Conservation (phyloP, 64 coral and sea anemone species). For the Pocillopora damicornis region DNA sequence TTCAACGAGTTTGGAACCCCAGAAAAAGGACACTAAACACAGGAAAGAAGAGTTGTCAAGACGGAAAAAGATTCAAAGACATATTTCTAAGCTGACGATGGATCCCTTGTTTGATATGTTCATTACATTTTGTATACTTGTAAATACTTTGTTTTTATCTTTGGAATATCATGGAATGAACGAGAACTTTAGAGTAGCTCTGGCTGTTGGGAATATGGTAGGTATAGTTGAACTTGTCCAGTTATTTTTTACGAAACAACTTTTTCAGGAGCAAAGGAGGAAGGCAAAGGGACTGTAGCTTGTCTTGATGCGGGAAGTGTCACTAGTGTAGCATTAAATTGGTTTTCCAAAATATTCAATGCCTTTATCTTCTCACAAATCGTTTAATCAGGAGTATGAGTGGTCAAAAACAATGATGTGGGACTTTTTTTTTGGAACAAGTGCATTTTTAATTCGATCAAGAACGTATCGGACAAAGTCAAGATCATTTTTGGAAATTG, state of each 20-base stretch:
- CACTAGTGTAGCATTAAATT: too few species aligned
- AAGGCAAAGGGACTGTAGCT: too few species aligned
- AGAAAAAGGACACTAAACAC: slow-evolving; percentile 2
- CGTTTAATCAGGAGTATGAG: too few species aligned
- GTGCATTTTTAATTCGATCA: too few species aligned
- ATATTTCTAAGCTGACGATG: slow-evolving; percentile 44
- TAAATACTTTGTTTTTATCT: slow-evolving; percentile 78
- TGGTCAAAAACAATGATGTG: too few species aligned
- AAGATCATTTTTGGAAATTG: too few species aligned
- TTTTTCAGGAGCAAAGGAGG: too few species aligned
- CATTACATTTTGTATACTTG: slow-evolving; percentile 69
- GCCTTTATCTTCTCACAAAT: too few species aligned
- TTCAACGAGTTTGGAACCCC: slow-evolving; percentile 8
- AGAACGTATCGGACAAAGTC: too few species aligned
- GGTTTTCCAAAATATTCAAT: too few species aligned
- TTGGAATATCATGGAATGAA: slow-evolving; percentile 94
- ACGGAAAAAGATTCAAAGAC: slow-evolving; percentile 14
- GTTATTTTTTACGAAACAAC: neutral
- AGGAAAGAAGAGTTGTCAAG: slow-evolving; percentile 11
- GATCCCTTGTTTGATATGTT: slow-evolving; percentile 75
- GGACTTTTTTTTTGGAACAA: slow-evolving; percentile 18
- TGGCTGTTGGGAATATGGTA: slow-evolving; percentile 89
- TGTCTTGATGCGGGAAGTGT: too few species aligned
- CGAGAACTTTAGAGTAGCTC: slow-evolving; percentile 24
- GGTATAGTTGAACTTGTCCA: slow-evolving; percentile 6